These are phyloP conservation scores for Calidris pugnax DNA, from an alignment of 2,113 vertebrate species.

Conservation along the genomic window DNA sequence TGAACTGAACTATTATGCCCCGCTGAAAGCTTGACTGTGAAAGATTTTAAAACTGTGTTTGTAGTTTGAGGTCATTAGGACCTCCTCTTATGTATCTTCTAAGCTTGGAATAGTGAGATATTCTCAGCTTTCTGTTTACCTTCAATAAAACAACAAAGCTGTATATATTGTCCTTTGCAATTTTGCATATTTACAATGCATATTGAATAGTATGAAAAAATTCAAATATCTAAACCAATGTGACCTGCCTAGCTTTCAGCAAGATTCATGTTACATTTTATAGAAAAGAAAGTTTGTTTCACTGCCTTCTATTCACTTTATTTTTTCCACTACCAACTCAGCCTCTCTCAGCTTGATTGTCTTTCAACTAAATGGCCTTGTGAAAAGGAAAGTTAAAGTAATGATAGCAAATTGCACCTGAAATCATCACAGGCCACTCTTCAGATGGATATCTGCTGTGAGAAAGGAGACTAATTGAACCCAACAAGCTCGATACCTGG, in stretches of 20 bases:
- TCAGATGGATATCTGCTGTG: background rate
- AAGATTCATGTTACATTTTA: background rate
- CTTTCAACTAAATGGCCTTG: background rate
- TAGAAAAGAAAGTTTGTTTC: background rate
- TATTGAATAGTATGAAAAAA: background rate
- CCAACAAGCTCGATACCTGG: background rate
- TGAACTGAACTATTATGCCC: conserved; percentile 13
- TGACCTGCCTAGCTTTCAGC: background rate
- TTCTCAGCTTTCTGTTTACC: background rate
- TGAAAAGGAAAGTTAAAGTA: background rate
- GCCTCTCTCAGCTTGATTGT: background rate
- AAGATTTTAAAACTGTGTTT: conserved; percentile 14
- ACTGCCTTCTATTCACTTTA: background rate
- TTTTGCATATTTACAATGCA: background rate
- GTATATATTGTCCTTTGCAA: background rate
- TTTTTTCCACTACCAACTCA: background rate
- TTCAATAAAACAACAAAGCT: background rate
- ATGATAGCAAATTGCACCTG: background rate
- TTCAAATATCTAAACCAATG: background rate
- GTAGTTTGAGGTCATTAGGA: background rate
- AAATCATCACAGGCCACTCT: background rate
- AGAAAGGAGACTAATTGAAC: background rate
- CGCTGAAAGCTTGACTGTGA: background rate
- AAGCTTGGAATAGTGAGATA: background rate
- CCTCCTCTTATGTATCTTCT: background rate